These are phyloP conservation scores for Beris chalybata DNA, from an alignment of 2,888 invertebrate species.

Conservation along the genomic window DNA sequence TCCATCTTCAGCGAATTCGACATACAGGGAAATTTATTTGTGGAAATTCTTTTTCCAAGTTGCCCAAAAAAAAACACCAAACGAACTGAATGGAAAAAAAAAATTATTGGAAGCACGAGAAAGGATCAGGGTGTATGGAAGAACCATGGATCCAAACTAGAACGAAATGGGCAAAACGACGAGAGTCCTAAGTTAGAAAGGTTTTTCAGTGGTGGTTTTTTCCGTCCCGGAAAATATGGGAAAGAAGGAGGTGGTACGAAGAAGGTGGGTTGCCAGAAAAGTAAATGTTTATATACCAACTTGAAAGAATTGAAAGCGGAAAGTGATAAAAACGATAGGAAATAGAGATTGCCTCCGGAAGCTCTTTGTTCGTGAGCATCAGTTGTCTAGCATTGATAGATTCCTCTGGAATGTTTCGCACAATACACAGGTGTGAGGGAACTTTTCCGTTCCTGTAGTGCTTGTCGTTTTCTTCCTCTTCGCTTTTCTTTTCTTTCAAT, in stretches of 20 bases:
- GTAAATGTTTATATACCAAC: slow-evolving; percentile 32
- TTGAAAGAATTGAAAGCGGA: slow-evolving; percentile 33
- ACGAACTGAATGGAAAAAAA: too few relatives aligned
- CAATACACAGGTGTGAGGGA: neutral
- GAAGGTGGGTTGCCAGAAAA: slow-evolving; percentile 14
- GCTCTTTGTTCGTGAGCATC: slow-evolving; percentile 31
- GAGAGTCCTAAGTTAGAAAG: too few relatives aligned
- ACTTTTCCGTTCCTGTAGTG: too few relatives aligned
- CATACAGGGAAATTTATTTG: slow-evolving; percentile 11
- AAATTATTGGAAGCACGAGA: slow-evolving; percentile 8
- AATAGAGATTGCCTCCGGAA: slow-evolving; percentile 36
- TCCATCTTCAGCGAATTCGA: slow-evolving; percentile 9
- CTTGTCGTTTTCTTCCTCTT: too few relatives aligned
- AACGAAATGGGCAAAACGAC: too few relatives aligned
- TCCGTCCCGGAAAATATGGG: too few relatives aligned
- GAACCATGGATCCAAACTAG: too few relatives aligned
- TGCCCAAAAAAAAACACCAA: slow-evolving; percentile 4
- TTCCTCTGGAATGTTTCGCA: slow-evolving; percentile 11
- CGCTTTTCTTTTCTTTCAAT: too few relatives aligned
- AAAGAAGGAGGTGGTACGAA: neutral
- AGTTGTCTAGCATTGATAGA: slow-evolving; percentile 25
- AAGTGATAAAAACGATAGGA: slow-evolving; percentile 36
- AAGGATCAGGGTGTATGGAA: too few relatives aligned
- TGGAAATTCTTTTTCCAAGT: slow-evolving; percentile 6
- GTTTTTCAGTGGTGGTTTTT: too few relatives aligned